Conservation (phyloP, 1,140 invertebrate genomes). For the Scaptodrosophila lebanonensis region DNA sequence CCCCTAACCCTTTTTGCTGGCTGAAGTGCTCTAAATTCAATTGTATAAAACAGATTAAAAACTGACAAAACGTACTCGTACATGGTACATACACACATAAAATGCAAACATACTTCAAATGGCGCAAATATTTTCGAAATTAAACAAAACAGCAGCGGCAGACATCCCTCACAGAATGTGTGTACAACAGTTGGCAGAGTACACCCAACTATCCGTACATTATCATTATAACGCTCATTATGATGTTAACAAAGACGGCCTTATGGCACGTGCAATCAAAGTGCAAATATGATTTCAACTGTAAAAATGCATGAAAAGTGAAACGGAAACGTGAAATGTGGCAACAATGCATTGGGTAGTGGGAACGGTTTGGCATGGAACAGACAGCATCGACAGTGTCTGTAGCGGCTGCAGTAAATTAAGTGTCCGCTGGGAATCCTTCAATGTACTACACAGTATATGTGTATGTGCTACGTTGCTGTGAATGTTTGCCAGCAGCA, state of each 20-base stretch:
- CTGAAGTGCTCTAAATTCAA: conserved; percentile 29
- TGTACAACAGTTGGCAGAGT: conserved; percentile 56
- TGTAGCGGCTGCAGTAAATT: conserved; percentile 59
- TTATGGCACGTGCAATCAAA: conserved; percentile 32
- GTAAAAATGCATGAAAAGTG: neutral
- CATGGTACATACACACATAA: too few relatives aligned
- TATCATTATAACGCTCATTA: conserved; percentile 65
- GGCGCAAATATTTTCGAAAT: conserved; percentile 60
- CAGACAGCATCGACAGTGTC: conserved; percentile 26
- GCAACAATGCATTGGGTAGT: conserved; percentile 42
- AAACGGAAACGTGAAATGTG: conserved; percentile 31
- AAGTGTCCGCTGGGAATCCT: conserved; percentile 68
- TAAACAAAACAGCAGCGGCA: conserved; percentile 32
- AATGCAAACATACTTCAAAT: conserved; percentile 52
- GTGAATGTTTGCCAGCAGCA: neutral
- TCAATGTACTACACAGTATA: conserved; percentile 43
- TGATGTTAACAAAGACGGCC: conserved; percentile 35
- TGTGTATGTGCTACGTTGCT: conserved; percentile 29
- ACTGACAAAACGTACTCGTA: conserved; percentile 13
- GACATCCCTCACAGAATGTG: conserved; percentile 4
- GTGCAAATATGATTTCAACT: conserved; percentile 8
- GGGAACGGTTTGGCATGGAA: conserved; percentile 49
- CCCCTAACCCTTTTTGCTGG: conserved; percentile 11
- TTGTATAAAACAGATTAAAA: conserved; percentile 47
- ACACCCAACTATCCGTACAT: too few relatives aligned